A percentile compares a stretch with the other conserved stretches of the same genome.
Evolutionary conservation across 2,888 invertebrate genomes (phyloP).

Genomic region (Papilio protenor): DNA sequence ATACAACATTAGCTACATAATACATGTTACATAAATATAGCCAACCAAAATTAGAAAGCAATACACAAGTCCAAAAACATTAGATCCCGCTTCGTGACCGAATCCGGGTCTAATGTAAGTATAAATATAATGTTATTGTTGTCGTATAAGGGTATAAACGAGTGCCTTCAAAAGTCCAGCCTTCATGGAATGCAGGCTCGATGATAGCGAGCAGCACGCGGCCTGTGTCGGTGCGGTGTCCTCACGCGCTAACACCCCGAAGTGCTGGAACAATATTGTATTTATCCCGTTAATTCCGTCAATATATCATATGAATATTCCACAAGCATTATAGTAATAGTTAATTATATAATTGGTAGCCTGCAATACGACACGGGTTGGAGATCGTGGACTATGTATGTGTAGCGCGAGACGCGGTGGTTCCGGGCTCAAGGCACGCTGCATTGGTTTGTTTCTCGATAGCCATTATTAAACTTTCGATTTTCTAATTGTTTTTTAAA

Average conservation of each 20-base stretch:
- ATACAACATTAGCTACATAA: conserved; percentile 66
- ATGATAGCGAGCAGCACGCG: conserved; percentile 70
- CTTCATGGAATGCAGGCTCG: conserved; percentile 78
- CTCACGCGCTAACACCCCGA: conserved; percentile 42
- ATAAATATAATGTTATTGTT: conserved; percentile 62
- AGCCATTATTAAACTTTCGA: conserved; percentile 51
- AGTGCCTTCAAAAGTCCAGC: conserved; percentile 83
- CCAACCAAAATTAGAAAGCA: conserved; percentile 71
- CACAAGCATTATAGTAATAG: conserved; percentile 35
- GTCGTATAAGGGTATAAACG: conserved; percentile 76
- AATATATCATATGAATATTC: conserved; percentile 44
- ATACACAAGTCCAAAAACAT: conserved; percentile 60
- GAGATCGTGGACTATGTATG: conserved; percentile 13
- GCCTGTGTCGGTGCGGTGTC: conserved; percentile 55
- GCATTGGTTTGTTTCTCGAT: conserved; percentile 59
- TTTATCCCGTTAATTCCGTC: conserved; percentile 46
- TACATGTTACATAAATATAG: conserved; percentile 57
- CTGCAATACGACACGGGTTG: conserved; percentile 32
- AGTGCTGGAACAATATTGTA: conserved; percentile 42
- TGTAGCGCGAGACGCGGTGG: conserved; percentile 45
- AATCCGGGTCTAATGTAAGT: conserved; percentile 52
- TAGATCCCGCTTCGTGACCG: conserved; percentile 46
- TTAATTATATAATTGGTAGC: conserved; percentile 18
- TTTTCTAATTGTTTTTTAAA: conserved; percentile 64
- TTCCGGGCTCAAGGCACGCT: conserved; percentile 76